A percentile compares a stretch with the other conserved stretches of the same genome.
Evolutionary conservation across 2,888 invertebrate genomes (phyloP).

Genomic region (Sinotaia quadrata): DNA sequence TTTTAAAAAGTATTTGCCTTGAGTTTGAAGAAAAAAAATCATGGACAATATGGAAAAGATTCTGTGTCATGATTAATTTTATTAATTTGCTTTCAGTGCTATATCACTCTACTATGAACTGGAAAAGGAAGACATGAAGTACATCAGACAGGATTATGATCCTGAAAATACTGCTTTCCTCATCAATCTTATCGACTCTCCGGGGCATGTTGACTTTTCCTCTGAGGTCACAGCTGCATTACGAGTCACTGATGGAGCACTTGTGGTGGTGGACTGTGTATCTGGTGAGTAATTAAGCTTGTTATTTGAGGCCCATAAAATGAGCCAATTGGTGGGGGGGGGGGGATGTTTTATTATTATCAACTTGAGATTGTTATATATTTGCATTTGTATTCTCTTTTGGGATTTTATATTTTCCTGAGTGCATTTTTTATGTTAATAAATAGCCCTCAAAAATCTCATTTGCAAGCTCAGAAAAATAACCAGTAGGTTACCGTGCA

Average conservation of each 20-base stretch:
- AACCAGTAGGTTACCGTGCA: too few relatives aligned
- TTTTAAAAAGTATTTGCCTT: too few relatives aligned
- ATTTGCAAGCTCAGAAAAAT: too few relatives aligned
- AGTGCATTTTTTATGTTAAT: too few relatives aligned
- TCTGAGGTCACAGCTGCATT: conserved; percentile 99
- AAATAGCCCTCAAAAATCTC: too few relatives aligned
- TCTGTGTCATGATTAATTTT: background rate
- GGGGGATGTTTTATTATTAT: background rate
- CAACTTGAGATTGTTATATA: too few relatives aligned
- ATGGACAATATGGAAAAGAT: background rate
- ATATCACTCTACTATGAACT: conserved; percentile 99
- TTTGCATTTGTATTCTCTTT: too few relatives aligned
- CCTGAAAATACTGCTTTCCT: conserved; percentile 87
- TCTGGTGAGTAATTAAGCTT: conserved; percentile 83
- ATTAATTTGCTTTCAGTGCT: conserved; percentile 79
- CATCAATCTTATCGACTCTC: conserved; percentile 99
- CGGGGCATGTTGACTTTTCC: conserved; percentile 99
- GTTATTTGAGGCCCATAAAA: too few relatives aligned
- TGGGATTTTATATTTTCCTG: too few relatives aligned
- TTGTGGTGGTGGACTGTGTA: conserved; percentile 99
- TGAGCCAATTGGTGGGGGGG: too few relatives aligned
- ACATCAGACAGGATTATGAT: conserved; percentile 88
- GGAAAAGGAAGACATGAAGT: conserved; percentile 91
- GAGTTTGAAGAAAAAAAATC: too few relatives aligned
- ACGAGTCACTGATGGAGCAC: conserved; percentile 99